Base-by-base conservation (phyloP, 2,797 vertebrate species). In the Aldrovandia affinis region DNA sequence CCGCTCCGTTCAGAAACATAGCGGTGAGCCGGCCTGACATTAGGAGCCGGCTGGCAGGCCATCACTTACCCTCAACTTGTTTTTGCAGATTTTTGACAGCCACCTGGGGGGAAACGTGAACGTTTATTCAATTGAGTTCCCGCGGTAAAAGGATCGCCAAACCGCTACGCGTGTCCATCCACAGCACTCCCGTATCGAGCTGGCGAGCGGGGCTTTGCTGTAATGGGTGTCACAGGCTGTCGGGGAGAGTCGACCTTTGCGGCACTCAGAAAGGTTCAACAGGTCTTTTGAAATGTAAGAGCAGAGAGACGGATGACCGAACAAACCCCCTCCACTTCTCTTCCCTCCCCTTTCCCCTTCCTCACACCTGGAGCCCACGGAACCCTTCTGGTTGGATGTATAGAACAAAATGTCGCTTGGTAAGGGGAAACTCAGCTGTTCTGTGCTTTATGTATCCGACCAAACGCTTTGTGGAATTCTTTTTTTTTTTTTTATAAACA, bases 11-110 rank as follows among this genome's bases (percentile, higher is more conserved):
- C 81, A 75, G 22, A 77, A 81, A 84, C 65, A 36, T 47, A 55
- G 75, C 79, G 57, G 75, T 57, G 63, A 70, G 83, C 79, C 63
- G 9, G 30, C 78, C 44, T 81, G 61, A 81, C 83, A 84, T 80
- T 81, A 84, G 57, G 83, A 80, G 63, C 79, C 3, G 36, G 14
- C 65, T 70, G 79, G 78, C 78, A 80, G 20, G 78, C 78, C 52
- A 70, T 50, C 79, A 57, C 83, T 68, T 47, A 81, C 15, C 59
- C 63, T 44, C 30, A 57, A 77, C 25, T 33, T 33, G 47, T 47
- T 59, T n/a, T 80, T 77, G 83, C 77, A 20, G 78, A 70, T 59
- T 78, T 65, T 61, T 28, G 59, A 79, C 83, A 65, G 83, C 70
- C 18, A 47, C 59, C 54, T 22, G 15, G 83, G 63, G n/a, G n/a